A percentile compares a stretch with the other conserved stretches of the same genome.
Conservation (phyloP, 2,113 vertebrate genomes). For the Entomyzon cyanotis region DNA sequence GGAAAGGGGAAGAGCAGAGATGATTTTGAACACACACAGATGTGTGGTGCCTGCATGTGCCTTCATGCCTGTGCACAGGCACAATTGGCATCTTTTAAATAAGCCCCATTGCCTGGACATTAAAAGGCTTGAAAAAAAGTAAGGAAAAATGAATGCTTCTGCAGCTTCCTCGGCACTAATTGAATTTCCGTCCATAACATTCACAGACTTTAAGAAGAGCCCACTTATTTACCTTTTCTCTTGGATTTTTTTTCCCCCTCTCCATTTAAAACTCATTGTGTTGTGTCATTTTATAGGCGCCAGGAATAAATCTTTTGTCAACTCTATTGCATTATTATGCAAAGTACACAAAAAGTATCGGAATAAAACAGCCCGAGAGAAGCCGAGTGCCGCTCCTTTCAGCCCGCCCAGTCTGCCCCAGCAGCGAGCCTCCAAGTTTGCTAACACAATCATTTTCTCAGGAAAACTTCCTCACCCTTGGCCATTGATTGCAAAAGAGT, state of each 20-base stretch:
- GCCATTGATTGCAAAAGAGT: conserved; percentile 23
- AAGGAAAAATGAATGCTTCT: conserved; percentile 35
- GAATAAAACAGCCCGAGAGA: conserved; percentile 3
- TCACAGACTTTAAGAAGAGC: conserved; percentile 53
- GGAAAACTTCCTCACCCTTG: conserved; percentile 1
- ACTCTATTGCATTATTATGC: conserved; percentile 71
- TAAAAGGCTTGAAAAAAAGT: neutral
- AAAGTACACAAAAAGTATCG: conserved; percentile 55
- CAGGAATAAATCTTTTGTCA: conserved; percentile 72
- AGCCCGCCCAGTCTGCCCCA: neutral
- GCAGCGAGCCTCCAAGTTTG: conserved; percentile 51
- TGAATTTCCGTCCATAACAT: conserved; percentile 63
- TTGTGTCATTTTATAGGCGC: conserved; percentile 61
- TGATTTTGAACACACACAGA: neutral
- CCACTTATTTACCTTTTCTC: conserved; percentile 62
- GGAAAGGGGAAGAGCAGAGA: neutral
- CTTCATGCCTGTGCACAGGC: neutral
- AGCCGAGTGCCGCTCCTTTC: neutral
- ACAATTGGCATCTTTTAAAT: conserved; percentile 15
- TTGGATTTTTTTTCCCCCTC: neutral
- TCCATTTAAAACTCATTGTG: conserved; percentile 64
- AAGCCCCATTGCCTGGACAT: neutral
- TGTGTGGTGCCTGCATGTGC: neutral
- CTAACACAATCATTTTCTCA: conserved; percentile 36
- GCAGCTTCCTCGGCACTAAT: conserved; percentile 50